Evolutionary conservation across 2,888 invertebrate species (phyloP), one percentile per base, ranked within the genome.

Genomic region (Agrotis segetum): DNA sequence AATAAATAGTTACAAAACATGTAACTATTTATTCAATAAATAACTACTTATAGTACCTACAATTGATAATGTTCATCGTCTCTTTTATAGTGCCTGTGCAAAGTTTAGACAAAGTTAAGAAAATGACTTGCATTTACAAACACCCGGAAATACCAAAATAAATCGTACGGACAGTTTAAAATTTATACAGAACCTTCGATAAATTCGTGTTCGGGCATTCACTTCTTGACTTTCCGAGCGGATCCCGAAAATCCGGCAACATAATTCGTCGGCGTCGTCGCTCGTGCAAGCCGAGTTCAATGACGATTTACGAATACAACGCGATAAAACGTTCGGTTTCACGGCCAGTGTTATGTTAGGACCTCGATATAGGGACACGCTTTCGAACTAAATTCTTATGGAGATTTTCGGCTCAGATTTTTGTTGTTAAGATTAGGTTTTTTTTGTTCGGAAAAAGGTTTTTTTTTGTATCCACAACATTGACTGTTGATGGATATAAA

Each of bases 271-370:
- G 40, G 11, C 40, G 40, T 29, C 29, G 29, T 29, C 29, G 29
- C n/a, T n/a, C n/a, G 77, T 71, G 55, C 58, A 34, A 46, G 67
- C 34, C n/a, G 46, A 40, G 62, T 74, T 74, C 77, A 73, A 84
- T 83, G 74, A 85, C 79, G 62, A 68, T 81, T 83, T 80, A 79
- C 71, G 65, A 66, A 77, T 53, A 71, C 71, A 67, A 21, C 34
- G 29, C 66, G 76, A 83, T 82, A 81, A 76, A 77, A 70, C 65
- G 70, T 67, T 67, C 60, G 64, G 55, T 79, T 85, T 86, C 83
- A 83, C 74, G 85, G 85, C 67, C 85, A 85, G 76, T 82, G 83
- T 74, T 79, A 79, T 76, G 73, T 64, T 75, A 68, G 63, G 66
- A 50, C 19, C 21, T 52, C 24, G 68, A 55, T 71, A 81, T 71